phyloP scores from a whole-genome alignment of 2,113 vertebrate genomes.

The Lagopus leucura region DNA sequence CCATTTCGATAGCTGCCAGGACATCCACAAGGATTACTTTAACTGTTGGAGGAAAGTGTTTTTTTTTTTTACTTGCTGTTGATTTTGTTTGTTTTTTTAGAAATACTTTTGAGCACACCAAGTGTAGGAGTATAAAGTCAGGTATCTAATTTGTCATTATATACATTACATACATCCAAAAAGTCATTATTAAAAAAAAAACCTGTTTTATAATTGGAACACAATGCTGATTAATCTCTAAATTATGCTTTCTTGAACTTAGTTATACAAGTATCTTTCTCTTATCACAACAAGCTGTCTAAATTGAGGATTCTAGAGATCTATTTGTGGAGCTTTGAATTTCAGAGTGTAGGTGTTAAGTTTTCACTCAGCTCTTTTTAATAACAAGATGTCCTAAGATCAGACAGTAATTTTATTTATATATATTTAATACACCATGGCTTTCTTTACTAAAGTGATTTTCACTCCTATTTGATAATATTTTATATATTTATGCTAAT shows the following conservation, averaged over 20 bases:
- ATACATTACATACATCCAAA: no score
- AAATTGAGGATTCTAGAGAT: background rate
- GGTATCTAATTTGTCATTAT: background rate
- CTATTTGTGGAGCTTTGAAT: background rate
- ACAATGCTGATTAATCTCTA: background rate
- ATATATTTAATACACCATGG: background rate
- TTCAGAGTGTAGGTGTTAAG: background rate
- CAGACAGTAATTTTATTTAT: background rate
- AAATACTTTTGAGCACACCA: background rate
- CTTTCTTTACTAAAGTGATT: background rate
- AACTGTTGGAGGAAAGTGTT: background rate
- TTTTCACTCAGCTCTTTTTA: background rate
- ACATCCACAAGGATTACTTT: background rate
- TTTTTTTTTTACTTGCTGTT: background rate
- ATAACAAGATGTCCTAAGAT: background rate
- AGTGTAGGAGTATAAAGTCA: background rate
- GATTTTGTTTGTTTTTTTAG: background rate
- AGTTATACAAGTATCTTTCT: background rate
- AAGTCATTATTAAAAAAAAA: background rate
- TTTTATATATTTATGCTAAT: background rate
- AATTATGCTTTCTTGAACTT: background rate
- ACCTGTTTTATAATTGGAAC: background rate
- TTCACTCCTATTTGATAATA: background rate
- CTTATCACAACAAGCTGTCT: background rate
- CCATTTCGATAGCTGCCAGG: background rate